Conservation (phyloP, 2,797 vertebrate species). For the Triplophysa bombifrons region DNA sequence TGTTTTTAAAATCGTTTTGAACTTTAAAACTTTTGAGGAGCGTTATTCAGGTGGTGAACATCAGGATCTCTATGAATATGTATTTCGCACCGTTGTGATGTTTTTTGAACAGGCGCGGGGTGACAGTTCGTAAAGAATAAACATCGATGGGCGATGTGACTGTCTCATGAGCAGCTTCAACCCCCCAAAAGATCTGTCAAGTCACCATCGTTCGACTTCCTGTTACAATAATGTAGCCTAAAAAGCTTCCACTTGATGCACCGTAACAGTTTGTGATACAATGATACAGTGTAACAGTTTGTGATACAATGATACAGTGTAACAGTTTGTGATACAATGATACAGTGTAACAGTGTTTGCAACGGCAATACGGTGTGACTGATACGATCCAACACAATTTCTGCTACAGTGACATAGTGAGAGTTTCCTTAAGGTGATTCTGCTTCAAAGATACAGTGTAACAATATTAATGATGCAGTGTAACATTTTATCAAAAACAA, state of each 20-base stretch:
- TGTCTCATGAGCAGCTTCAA: slow-evolving; percentile 15
- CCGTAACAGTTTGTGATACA: background rate
- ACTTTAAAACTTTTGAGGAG: slow-evolving; percentile 8
- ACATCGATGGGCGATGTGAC: background rate
- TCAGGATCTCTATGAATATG: background rate
- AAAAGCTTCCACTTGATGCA: background rate
- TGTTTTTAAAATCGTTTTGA: too few relatives aligned
- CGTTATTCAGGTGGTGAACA: background rate
- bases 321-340: background rate
- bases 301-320: background rate
- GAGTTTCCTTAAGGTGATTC: too few relatives aligned
- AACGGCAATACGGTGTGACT: background rate
- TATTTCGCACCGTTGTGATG: background rate
- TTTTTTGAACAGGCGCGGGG: background rate
- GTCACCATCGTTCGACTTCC: slow-evolving; percentile 11
- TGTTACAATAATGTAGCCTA: background rate
- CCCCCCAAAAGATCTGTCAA: slow-evolving; percentile 13
- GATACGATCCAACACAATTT: background rate
- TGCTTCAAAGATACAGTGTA: background rate
- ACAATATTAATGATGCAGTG: background rate
- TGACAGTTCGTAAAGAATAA: slow-evolving; percentile 5
- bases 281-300: background rate
- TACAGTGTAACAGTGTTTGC: background rate
- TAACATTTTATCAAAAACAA: background rate
- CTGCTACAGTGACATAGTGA: background rate